Evolutionary conservation across 2,797 vertebrate species (phyloP), one percentile per base, ranked within the genome.

Genomic region (Rhodeus uyekii): DNA sequence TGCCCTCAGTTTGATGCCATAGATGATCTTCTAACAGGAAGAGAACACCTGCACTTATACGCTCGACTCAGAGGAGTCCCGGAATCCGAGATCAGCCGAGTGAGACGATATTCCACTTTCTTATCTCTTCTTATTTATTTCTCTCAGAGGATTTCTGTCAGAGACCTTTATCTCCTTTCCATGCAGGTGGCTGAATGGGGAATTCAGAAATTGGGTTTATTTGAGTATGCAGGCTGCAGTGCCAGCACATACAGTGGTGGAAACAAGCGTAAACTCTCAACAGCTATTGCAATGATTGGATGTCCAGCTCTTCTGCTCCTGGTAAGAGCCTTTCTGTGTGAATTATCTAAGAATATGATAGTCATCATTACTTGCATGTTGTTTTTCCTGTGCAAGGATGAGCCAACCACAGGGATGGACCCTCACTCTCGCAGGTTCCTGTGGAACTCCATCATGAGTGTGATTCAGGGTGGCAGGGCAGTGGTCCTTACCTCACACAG

Each of bases 341-440:
- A 61, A 64, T 77, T 16, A 61, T 53, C 8, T 78, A 8, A 48
- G 55, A 69, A 39, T 24, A 48, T 9, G 22, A 61, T 38, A 27
- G 71, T 55, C n/a, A 39, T 63, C 13, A 9, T 53, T 50, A 39
- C 10, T 38, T 44, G 27, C 14, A 27, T 65, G 42, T 16, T 74
- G 24, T 55, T 53, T 13, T 38, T 9, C 12, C 16, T 63, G n/a
- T 34, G 16, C n/a, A 65, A 99, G 97, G 97, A 98, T 79, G 97
- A 99, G 84, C 98, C 98, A 0, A 99, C 97, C 0, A 98, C 97
- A 0, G 97, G 98, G 4, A 99, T 98, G 97, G 97, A 98, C 86
- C 98, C 97, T 42, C 96, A 97, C 8, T 96, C 97, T 19, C 94
- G 96, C 18, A 95, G 96, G 71, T 95, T 98, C 90, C 91, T 99